Evolutionary conservation across 92 coral and sea anemone species (phyloP).

Genomic region (Palythoa caribaeorum): DNA sequence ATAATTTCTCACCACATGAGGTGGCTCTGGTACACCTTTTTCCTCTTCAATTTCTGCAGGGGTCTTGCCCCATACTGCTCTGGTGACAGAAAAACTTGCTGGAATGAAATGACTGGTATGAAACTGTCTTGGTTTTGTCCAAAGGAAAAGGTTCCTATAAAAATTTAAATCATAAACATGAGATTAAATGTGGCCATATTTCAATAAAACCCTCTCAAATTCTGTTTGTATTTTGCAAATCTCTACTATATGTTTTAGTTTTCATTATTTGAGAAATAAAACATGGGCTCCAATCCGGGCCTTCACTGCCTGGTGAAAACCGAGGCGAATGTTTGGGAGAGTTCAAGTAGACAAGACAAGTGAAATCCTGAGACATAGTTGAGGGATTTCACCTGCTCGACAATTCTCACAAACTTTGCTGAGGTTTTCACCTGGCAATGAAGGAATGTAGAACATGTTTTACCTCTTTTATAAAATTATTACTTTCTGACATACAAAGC

Average conservation of each 20-base stretch:
- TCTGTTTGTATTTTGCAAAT: neutral
- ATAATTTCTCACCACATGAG: constrained; percentile 58
- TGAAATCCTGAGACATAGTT: too few species aligned
- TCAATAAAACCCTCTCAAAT: neutral
- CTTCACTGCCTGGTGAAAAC: too few species aligned
- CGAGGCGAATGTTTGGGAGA: too few species aligned
- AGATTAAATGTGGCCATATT: neutral
- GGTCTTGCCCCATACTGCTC: constrained; percentile 89
- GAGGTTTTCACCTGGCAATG: too few species aligned
- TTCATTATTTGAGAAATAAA: too few species aligned
- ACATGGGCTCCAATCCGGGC: too few species aligned
- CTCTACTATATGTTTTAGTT: neutral
- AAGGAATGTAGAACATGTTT: too few species aligned
- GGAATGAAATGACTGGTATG: constrained; percentile 70
- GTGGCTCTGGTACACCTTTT: constrained; percentile 81
- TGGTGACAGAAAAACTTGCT: constrained; percentile 83
- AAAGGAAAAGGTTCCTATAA: constrained; percentile 62
- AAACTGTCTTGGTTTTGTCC: constrained; percentile 46
- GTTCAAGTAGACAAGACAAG: too few species aligned
- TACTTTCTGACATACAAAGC: too few species aligned
- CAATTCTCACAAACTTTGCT: too few species aligned
- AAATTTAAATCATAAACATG: neutral
- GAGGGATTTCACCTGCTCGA: too few species aligned
- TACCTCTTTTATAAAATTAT: too few species aligned
- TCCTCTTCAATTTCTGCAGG: constrained; percentile 82